Base-by-base conservation (phyloP, 2,888 invertebrate species). In the Lasioglossum malachurum region DNA sequence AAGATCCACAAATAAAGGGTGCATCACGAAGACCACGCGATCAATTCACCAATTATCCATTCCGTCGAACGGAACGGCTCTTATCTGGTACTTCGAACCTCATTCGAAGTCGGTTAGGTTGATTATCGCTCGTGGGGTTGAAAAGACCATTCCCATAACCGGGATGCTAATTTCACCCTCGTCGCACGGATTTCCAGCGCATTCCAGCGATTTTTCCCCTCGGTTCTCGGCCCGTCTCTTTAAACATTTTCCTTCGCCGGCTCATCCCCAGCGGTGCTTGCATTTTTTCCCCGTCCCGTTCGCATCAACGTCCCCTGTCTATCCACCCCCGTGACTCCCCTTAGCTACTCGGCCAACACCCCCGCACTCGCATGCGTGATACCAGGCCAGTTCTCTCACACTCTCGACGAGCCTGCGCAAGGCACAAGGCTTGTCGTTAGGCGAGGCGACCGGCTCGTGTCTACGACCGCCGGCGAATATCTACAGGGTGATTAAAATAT, bases 361-460 rank as follows among this genome's bases (percentile, higher is more conserved):
- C 84, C 75, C 60, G 31, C 73, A 5, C 60, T 75, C 75, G 85
- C 85, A 79, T 86, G 75, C 80, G 86, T 49, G 86, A 79, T 86
- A 80, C 80, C 73, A 49, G 49, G 38, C 27, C 67, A 38, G 72
- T 44, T 53, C 53, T 19, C 67, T 78, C 53, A 60, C 73, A 64
- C 31, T 12, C 38, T 73, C 41, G 49, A 78, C 41, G 74, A 16
- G 64, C n/a, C 86, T 87, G 86, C 86, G 86, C 87, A 87, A 87
- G 82, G 23, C 53, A 64, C 64, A 41, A 44, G 64, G 23, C 74
- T 67, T 78, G 86, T 85, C 85, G 86, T 27, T 81, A 78, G 57
- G 82, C 82, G 41, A 49, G 7, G 41, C 49, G 77, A 57, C 53
- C 23, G 67, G 74, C 72, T 75, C 49, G 77, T 86, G 86, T 86